These are phyloP conservation scores for Caenorhabditis becei DNA, from an alignment of 2,888 invertebrate genomes.

Conservation along the genomic window DNA sequence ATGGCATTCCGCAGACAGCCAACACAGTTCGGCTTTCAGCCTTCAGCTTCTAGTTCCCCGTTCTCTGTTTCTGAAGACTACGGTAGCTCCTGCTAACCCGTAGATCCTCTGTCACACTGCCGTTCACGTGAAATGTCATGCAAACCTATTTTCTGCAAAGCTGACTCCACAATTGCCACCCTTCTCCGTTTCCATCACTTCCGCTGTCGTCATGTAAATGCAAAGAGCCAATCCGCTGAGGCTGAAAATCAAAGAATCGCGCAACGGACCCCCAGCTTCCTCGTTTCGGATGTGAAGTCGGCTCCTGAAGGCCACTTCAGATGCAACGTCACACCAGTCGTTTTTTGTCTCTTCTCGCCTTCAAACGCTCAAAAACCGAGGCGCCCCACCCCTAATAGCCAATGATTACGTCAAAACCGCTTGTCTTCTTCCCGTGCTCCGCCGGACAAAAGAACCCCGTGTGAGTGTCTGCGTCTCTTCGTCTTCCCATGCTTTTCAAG, in stretches of 20 bases:
- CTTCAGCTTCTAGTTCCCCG: not conserved
- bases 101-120: no score
- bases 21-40: not conserved
- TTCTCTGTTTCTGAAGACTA: not conserved
- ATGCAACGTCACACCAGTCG: conserved; percentile 41
- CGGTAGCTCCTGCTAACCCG: no score
- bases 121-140: not conserved
- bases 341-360: conserved; percentile 42
- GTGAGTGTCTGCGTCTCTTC: conserved; percentile 35
- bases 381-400: conserved; percentile 53
- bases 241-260: conserved; percentile 50
- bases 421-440: conserved; percentile 41
- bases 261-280: no score
- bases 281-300: no score
- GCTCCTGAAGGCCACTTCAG: not conserved
- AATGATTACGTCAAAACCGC: conserved; percentile 60
- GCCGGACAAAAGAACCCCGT: conserved; percentile 51
- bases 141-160: not conserved
- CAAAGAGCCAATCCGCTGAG: conserved; percentile 44
- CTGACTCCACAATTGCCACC: not conserved
- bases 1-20: not conserved
- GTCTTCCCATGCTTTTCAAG: not conserved
- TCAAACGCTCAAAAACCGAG: conserved; percentile 53
- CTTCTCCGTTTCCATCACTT: conserved; percentile 24
- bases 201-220: conserved; percentile 49